These are phyloP conservation scores for Xylota segnis DNA, from an alignment of 2,888 invertebrate species.

Conservation along the genomic window DNA sequence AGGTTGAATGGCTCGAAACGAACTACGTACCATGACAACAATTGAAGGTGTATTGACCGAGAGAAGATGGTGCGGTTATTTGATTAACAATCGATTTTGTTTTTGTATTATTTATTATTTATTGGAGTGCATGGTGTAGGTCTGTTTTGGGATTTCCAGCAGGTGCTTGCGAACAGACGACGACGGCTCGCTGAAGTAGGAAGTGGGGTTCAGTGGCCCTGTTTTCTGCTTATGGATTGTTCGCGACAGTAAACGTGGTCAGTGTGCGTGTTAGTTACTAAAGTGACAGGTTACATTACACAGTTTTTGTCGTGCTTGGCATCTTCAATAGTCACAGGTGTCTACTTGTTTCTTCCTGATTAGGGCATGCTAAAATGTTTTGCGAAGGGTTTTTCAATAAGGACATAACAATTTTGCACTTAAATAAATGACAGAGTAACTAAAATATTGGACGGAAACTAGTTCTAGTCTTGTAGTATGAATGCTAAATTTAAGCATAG, in stretches of 20 bases:
- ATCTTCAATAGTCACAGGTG: neutral
- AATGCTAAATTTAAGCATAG: too few relatives aligned
- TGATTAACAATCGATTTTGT: slow-evolving; percentile 36
- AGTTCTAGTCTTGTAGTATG: too few relatives aligned
- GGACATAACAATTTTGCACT: too few relatives aligned
- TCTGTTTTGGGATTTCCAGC: slow-evolving; percentile 37
- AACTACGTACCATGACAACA: slow-evolving; percentile 8
- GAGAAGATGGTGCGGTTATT: slow-evolving; percentile 48
- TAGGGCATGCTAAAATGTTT: too few relatives aligned
- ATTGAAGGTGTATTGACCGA: slow-evolving; percentile 41
- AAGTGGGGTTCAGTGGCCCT: slow-evolving; percentile 66
- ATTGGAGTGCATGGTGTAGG: slow-evolving; percentile 32
- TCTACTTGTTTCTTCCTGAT: too few relatives aligned
- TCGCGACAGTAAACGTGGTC: neutral
- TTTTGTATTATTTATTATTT: neutral
- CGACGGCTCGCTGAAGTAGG: slow-evolving; percentile 28
- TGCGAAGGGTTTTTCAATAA: too few relatives aligned
- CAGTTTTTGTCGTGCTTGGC: neutral
- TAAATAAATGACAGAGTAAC: too few relatives aligned
- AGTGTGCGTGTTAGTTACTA: neutral
- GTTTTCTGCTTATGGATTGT: slow-evolving; percentile 37
- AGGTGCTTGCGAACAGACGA: neutral
- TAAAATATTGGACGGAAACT: too few relatives aligned
- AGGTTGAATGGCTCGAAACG: slow-evolving; percentile 9
- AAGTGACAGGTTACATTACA: neutral